phyloP scores from a whole-genome alignment of 2,888 invertebrate species.

The Ligdia adustata region DNA sequence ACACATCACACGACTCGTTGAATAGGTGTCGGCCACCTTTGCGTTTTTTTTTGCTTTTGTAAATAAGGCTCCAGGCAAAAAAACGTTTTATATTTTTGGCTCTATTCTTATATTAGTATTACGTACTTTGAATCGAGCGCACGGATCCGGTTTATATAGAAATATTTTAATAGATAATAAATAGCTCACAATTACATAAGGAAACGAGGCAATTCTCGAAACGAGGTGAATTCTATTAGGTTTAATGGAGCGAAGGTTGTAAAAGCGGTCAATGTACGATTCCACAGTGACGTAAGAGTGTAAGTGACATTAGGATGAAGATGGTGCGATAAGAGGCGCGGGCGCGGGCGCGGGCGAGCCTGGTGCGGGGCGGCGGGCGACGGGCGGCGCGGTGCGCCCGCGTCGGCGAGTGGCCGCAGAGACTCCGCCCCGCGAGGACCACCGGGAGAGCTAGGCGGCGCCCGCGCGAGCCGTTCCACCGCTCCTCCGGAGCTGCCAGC shows the following conservation, averaged over 20 bases:
- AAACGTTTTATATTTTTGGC: slow-evolving; percentile 19
- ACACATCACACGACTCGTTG: slow-evolving; percentile 73
- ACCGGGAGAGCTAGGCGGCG: slow-evolving; percentile 83
- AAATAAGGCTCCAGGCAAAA: slow-evolving; percentile 28
- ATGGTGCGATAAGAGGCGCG: slow-evolving; percentile 74
- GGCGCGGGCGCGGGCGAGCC: slow-evolving; percentile 43
- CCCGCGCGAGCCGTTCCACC: slow-evolving; percentile 50
- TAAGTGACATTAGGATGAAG: slow-evolving; percentile 68
- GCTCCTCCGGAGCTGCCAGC: slow-evolving; percentile 32
- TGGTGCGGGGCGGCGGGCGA: slow-evolving; percentile 39
- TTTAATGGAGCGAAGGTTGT: slow-evolving; percentile 29
- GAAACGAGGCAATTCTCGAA: slow-evolving; percentile 22
- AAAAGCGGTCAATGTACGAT: slow-evolving; percentile 38
- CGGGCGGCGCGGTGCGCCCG: slow-evolving; percentile 56
- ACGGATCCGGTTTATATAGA: slow-evolving; percentile 12
- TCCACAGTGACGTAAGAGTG: slow-evolving; percentile 68
- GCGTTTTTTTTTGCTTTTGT: slow-evolving; percentile 51
- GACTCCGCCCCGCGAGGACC: slow-evolving; percentile 82
- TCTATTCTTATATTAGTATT: not conserved
- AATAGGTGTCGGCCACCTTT: slow-evolving; percentile 73
- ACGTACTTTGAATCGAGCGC: not conserved
- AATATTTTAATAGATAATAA: slow-evolving; percentile 12
- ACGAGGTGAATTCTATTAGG: slow-evolving; percentile 29
- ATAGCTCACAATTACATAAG: slow-evolving; percentile 14
- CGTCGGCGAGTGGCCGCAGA: slow-evolving; percentile 72